Conservation (phyloP, 2,797 vertebrate genomes). For the Eulemur rubriventer region DNA sequence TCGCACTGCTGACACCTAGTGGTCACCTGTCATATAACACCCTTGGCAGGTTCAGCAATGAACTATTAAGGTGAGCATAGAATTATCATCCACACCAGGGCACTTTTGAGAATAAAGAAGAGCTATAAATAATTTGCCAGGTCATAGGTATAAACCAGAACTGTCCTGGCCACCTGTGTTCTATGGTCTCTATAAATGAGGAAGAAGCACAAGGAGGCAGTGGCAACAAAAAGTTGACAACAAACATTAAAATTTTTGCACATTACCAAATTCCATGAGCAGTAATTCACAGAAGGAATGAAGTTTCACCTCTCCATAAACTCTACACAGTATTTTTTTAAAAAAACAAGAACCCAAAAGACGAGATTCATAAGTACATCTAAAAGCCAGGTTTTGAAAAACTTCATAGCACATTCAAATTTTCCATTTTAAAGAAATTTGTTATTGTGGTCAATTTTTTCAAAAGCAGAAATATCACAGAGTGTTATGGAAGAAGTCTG, state of each 20-base stretch:
- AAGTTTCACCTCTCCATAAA: background rate
- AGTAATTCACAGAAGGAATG: background rate
- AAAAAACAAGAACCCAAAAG: background rate
- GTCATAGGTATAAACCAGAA: background rate
- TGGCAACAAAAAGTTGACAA: background rate
- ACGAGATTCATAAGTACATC: background rate
- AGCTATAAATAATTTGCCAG: background rate
- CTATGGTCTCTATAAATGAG: background rate
- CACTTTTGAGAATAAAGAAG: background rate
- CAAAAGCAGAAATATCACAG: background rate
- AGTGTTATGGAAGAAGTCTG: background rate
- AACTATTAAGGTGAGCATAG: background rate
- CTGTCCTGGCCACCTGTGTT: background rate
- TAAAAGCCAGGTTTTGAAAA: background rate
- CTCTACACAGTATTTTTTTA: background rate
- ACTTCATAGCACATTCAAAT: background rate
- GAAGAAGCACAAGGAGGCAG: background rate
- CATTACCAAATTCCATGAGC: background rate
- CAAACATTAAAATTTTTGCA: background rate
- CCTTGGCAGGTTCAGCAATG: accelerated
- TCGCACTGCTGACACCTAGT: constrained; percentile 83
- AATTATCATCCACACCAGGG: background rate
- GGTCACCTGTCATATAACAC: constrained; percentile 54
- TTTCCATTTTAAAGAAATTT: background rate
- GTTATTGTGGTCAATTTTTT: background rate